A percentile compares a stretch with the other conserved stretches of the same genome.
phyloP scores from a whole-genome alignment of 2,113 vertebrate genomes.

The Anarrhichthys ocellatus region DNA sequence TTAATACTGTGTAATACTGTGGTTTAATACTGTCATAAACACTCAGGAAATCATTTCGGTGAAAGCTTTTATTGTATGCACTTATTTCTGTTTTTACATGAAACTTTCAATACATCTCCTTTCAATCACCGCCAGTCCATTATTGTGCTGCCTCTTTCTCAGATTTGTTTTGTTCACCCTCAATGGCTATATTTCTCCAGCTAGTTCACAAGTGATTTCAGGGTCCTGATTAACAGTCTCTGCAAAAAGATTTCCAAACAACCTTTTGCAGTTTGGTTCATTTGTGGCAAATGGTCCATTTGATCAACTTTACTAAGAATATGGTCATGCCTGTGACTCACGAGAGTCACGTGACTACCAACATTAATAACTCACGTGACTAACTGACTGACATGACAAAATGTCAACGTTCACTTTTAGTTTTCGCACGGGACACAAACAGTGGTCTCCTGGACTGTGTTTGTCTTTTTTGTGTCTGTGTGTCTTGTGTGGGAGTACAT shows the following conservation, averaged over 20 bases:
- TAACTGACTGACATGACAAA: not conserved
- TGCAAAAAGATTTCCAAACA: not conserved
- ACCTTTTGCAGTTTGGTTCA: not conserved
- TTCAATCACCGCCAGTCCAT: not conserved
- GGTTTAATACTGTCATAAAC: constrained; percentile 31
- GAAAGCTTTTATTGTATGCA: constrained; percentile 44
- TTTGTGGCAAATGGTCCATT: not conserved
- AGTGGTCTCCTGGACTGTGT: not conserved
- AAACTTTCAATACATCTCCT: constrained; percentile 1
- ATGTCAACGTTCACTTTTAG: not conserved
- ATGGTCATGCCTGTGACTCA: not conserved
- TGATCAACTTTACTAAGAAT: not conserved
- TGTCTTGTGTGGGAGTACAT: constrained; percentile 11
- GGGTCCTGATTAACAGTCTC: not conserved
- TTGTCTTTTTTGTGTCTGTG: not conserved
- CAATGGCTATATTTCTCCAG: not conserved
- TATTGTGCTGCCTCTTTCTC: not conserved
- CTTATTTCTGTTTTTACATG: constrained; percentile 9
- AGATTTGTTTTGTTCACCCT: not conserved
- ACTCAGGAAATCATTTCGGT: constrained; percentile 33
- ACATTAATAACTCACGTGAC: not conserved
- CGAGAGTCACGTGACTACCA: too few species aligned
- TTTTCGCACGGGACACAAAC: not conserved
- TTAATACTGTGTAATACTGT: constrained; percentile 40
- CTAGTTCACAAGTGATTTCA: not conserved